Conservation (phyloP, 2,888 invertebrate species). For the Onchidella celtica region DNA sequence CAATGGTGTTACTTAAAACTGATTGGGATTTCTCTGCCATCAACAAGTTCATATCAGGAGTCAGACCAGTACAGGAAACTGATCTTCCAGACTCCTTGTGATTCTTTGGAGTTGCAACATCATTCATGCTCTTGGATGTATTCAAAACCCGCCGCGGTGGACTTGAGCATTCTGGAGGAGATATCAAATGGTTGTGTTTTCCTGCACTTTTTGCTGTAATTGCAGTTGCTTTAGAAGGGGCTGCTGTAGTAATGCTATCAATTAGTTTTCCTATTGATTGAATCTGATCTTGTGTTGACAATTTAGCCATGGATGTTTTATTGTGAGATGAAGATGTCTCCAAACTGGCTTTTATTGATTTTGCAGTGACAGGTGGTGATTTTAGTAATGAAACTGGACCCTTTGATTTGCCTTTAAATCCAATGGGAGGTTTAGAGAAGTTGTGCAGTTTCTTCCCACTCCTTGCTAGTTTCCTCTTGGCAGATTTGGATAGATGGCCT, state of each 20-base stretch:
- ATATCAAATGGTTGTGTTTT: neutral
- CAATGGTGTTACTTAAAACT: neutral
- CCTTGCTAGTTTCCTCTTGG: slow-evolving; percentile 20
- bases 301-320: neutral
- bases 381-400: neutral
- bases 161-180: neutral
- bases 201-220: neutral
- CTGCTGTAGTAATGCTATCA: neutral
- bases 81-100: slow-evolving; percentile 13
- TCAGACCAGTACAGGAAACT: slow-evolving; percentile 42
- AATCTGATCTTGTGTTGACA: neutral
- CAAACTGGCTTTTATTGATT: no score
- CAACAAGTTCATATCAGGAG: slow-evolving; percentile 40
- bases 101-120: slow-evolving; percentile 35
- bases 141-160: slow-evolving; percentile 30
- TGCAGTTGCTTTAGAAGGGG: neutral
- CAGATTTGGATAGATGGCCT: slow-evolving; percentile 23
- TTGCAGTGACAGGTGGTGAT: neutral
- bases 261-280: neutral
- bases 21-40: neutral
- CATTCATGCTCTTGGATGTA: slow-evolving; percentile 45
- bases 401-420: neutral
- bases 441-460: slow-evolving; percentile 10
- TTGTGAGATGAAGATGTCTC: neutral
- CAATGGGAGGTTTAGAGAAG: neutral